phyloP scores from a whole-genome alignment of 2,797 vertebrate species.

The Pelodytes ibericus region DNA sequence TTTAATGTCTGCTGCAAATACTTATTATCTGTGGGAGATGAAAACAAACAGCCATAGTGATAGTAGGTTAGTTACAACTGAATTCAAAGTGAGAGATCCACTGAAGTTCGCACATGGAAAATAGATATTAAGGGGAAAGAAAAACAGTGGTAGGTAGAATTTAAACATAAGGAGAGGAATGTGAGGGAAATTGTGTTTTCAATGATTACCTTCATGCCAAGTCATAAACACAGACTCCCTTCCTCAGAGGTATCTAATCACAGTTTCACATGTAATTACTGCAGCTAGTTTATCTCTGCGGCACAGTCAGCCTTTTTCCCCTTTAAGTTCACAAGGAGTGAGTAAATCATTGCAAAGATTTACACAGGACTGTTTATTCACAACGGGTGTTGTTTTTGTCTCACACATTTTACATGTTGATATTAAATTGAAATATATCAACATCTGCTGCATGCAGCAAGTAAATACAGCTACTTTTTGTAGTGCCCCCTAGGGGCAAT shows the following conservation, averaged over 20 bases:
- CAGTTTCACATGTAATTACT: neutral
- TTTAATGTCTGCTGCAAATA: neutral
- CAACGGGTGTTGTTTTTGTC: too few relatives aligned
- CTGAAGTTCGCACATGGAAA: conserved; percentile 20
- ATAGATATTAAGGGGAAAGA: conserved; percentile 23
- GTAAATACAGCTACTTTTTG: too few relatives aligned
- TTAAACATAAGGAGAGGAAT: conserved; percentile 21
- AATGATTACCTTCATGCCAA: conserved; percentile 31
- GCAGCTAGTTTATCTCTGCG: neutral
- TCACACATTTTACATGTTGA: too few relatives aligned
- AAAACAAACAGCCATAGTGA: conserved; percentile 22
- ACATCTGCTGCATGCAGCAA: too few relatives aligned
- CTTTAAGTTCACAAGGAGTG: too few relatives aligned
- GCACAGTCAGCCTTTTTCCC: neutral
- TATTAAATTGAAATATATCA: too few relatives aligned
- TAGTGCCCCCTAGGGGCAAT: too few relatives aligned
- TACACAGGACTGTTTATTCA: too few relatives aligned
- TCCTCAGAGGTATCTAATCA: conserved; percentile 16
- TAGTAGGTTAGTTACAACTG: conserved; percentile 28
- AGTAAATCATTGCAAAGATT: neutral
- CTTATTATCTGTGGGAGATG: conserved; percentile 36
- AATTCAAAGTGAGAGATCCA: conserved; percentile 24
- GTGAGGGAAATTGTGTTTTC: conserved; percentile 13
- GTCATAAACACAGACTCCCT: conserved; percentile 21
- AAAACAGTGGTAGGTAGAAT: neutral